Conservation (phyloP, 2,113 vertebrate species). For the Alosa alosa region DNA sequence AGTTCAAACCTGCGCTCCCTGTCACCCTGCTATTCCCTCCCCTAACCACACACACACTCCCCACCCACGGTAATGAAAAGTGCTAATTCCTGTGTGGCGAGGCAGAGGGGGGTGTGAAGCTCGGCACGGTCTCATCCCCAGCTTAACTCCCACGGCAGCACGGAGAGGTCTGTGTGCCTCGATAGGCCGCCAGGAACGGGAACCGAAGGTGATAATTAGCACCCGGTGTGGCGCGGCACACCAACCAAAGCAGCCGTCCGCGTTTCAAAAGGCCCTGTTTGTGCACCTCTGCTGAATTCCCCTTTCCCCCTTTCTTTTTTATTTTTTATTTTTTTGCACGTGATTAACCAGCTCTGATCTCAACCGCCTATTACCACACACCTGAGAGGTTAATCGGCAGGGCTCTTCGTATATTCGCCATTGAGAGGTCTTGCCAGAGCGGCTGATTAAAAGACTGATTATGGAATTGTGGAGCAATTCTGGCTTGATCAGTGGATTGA, state of each 20-base stretch:
- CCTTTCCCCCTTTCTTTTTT: not conserved
- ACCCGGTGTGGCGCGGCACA: not conserved
- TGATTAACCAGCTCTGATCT: slow-evolving; percentile 9
- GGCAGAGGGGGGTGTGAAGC: not conserved
- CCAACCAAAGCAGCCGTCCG: not conserved
- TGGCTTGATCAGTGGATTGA: slow-evolving; percentile 13
- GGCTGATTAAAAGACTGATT: not conserved
- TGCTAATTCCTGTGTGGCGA: slow-evolving; percentile 62
- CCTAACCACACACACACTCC: not conserved
- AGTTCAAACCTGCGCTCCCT: slow-evolving; percentile 54
- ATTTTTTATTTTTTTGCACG: not conserved
- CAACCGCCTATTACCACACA: not conserved
- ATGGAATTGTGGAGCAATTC: slow-evolving; percentile 14
- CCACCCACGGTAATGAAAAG: slow-evolving; percentile 69
- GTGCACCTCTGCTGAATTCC: not conserved
- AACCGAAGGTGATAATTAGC: not conserved
- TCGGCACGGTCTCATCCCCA: not conserved
- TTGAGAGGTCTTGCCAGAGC: not conserved
- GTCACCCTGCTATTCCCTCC: not conserved
- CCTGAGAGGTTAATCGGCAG: not conserved
- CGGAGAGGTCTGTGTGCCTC: not conserved
- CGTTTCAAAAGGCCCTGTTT: not conserved
- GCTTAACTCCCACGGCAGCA: not conserved
- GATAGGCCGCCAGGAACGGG: not conserved
- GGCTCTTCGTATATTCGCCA: not conserved